phyloP scores from a whole-genome alignment of 2,113 vertebrate genomes.

The Cyphomyrus discorhynchus region DNA sequence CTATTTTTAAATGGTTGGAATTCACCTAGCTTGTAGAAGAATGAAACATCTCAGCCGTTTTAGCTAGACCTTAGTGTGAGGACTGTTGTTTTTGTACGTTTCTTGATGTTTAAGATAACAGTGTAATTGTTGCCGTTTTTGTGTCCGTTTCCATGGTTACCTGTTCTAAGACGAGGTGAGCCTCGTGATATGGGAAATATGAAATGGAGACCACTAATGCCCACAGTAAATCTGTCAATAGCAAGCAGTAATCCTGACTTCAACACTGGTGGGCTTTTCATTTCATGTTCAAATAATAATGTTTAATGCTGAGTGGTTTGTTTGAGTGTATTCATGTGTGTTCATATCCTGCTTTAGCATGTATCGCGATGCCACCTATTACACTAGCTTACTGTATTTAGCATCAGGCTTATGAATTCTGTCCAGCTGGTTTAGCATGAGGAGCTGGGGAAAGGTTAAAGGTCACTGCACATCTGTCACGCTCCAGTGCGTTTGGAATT shows the following conservation, averaged over 20 bases:
- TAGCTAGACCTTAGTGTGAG: not conserved
- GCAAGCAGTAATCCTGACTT: not conserved
- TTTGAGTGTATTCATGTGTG: not conserved
- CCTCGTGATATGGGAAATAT: not conserved
- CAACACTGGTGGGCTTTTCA: not conserved
- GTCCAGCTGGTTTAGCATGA: not conserved
- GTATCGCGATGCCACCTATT: not conserved
- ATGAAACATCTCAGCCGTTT: not conserved
- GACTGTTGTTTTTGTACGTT: not conserved
- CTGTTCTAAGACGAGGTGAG: conserved; percentile 5
- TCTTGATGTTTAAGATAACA: not conserved
- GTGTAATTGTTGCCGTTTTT: not conserved
- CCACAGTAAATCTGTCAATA: not conserved
- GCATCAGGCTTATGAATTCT: not conserved
- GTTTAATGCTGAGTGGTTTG: not conserved
- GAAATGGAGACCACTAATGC: not conserved
- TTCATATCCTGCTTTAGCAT: not conserved
- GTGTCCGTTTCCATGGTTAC: conserved; percentile 16
- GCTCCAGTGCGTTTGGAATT: conserved; percentile 30
- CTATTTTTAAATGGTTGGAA: not conserved
- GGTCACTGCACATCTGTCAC: conserved; percentile 31
- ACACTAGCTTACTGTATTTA: not conserved
- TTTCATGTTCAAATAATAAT: not conserved
- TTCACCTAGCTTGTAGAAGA: not conserved
- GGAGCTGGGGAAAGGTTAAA: not conserved